phyloP scores from a whole-genome alignment of 2,113 vertebrate species.

The Malurus melanocephalus region DNA sequence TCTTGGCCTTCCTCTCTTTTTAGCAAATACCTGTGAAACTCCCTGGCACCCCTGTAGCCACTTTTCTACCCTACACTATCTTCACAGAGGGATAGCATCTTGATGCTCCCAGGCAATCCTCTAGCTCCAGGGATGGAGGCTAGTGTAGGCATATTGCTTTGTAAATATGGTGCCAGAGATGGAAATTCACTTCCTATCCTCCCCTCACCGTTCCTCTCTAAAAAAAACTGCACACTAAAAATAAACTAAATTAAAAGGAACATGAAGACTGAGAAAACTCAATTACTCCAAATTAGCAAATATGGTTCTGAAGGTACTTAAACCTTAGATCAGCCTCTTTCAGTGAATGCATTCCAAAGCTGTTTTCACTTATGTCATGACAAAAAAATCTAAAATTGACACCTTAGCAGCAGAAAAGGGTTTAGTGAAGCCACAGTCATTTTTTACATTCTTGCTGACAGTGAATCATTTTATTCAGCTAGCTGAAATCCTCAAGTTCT shows the following conservation, averaged over 20 bases:
- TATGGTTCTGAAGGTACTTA: not conserved
- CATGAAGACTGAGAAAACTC: conserved; percentile 20
- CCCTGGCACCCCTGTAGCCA: not conserved
- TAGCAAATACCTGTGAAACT: not conserved
- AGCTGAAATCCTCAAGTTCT: not conserved
- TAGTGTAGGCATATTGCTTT: not conserved
- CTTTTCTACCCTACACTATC: not conserved
- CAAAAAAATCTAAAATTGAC: not conserved
- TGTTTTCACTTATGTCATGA: conserved; percentile 1
- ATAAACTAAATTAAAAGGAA: conserved; percentile 5
- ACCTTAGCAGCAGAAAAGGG: not conserved
- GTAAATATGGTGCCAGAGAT: not conserved
- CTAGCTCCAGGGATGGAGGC: not conserved
- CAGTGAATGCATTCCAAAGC: not conserved
- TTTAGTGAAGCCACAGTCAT: not conserved
- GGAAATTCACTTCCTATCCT: not conserved
- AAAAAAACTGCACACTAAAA: not conserved
- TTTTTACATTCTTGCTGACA: conserved; percentile 37
- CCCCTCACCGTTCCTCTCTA: not conserved
- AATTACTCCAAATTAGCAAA: conserved; percentile 9
- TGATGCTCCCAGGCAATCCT: not conserved
- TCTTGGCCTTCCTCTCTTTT: not conserved
- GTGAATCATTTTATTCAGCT: not conserved
- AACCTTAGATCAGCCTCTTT: not conserved
- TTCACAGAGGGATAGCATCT: not conserved